phyloP scores from a whole-genome alignment of 1,140 invertebrate species.

The Acromyrmex echinatior region DNA sequence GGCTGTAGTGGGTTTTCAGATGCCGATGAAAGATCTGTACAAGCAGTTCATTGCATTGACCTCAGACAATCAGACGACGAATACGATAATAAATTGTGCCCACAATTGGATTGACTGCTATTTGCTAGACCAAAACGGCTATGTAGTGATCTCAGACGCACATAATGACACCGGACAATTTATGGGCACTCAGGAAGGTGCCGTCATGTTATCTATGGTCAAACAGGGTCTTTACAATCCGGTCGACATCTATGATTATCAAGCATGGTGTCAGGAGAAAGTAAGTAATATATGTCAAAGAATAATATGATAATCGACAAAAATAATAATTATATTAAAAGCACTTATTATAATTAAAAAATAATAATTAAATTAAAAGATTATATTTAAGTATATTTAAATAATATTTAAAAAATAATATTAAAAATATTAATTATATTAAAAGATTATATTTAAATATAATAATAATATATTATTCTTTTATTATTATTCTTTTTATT shows the following conservation, averaged over 20 bases:
- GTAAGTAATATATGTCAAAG: slow-evolving; percentile 73
- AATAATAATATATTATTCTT: too few species aligned
- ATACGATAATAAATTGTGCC: slow-evolving; percentile 84
- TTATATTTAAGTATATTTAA: too few species aligned
- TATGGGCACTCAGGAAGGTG: slow-evolving; percentile 94
- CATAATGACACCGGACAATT: slow-evolving; percentile 92
- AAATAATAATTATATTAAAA: background rate
- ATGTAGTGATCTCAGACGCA: slow-evolving; percentile 92
- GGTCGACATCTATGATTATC: slow-evolving; percentile 94
- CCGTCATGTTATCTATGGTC: slow-evolving; percentile 93
- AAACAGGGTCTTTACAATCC: slow-evolving; percentile 91
- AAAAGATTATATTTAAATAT: background rate
- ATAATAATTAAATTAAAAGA: background rate
- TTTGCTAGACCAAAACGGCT: slow-evolving; percentile 95
- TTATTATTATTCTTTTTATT: background rate
- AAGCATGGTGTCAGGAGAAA: slow-evolving; percentile 90
- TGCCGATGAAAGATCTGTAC: slow-evolving; percentile 90
- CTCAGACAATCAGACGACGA: slow-evolving; percentile 78
- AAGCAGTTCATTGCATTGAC: slow-evolving; percentile 91
- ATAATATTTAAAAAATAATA: background rate
- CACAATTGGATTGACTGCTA: slow-evolving; percentile 91
- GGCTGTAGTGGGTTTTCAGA: slow-evolving; percentile 95
- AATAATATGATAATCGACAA: background rate
- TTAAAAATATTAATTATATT: slow-evolving; percentile 2
- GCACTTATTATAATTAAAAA: too few species aligned